A percentile compares a stretch with the other conserved stretches of the same genome.
These are phyloP conservation scores for Pandion haliaetus DNA, from an alignment of 2,113 vertebrate genomes.

Conservation along the genomic window DNA sequence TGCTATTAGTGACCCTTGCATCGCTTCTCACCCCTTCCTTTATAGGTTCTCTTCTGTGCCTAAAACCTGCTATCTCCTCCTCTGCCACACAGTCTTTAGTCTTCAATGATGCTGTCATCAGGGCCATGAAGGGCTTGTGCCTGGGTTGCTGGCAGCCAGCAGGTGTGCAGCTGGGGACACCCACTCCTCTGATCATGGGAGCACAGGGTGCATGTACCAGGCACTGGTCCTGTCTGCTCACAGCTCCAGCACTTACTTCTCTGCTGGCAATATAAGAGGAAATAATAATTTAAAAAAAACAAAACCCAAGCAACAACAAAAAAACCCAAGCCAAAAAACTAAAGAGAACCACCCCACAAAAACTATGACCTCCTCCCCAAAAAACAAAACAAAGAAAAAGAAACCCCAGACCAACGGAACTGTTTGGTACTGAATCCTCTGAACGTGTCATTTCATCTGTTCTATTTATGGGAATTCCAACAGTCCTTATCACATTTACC, in stretches of 20 bases:
- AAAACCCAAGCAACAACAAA: too few relatives aligned
- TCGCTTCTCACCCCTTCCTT: neutral
- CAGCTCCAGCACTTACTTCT: neutral
- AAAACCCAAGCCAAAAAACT: fast-evolving
- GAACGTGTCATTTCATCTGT: fast-evolving
- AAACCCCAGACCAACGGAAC: neutral
- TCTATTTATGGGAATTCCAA: neutral
- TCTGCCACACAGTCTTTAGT: neutral
- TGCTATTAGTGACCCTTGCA: neutral
- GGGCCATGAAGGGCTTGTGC: neutral
- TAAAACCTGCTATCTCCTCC: neutral
- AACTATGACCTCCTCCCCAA: fast-evolving
- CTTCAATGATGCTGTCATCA: neutral
- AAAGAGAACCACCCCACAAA: too few relatives aligned
- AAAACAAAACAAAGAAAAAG: neutral
- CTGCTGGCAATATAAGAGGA: neutral
- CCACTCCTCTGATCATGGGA: neutral
- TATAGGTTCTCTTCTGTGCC: neutral
- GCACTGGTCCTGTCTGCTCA: neutral
- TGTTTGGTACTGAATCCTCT: neutral
- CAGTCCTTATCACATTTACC: neutral
- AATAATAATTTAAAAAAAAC: neutral
- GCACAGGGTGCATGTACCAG: neutral
- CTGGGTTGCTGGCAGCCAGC: neutral
- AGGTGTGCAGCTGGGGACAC: neutral